phyloP scores from a whole-genome alignment of 2,113 vertebrate species.

The Neolamprologus caudopunctatus region DNA sequence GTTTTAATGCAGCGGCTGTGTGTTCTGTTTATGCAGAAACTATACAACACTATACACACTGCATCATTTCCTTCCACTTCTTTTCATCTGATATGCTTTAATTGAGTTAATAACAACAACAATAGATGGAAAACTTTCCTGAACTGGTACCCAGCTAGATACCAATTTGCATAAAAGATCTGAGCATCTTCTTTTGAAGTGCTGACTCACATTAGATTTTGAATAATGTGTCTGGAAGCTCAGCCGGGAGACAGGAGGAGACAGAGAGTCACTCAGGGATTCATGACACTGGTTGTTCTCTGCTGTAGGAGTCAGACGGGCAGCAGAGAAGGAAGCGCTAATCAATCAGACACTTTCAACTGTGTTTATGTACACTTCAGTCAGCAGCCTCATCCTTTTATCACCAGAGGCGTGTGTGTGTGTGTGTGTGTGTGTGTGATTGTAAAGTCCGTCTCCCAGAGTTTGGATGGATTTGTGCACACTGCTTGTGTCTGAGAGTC shows the following conservation, averaged over 20 bases:
- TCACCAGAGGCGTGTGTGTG: background rate
- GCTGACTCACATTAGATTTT: background rate
- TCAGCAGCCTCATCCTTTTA: slow-evolving; percentile 1
- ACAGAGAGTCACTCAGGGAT: background rate
- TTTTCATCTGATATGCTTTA: background rate
- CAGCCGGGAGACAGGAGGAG: background rate
- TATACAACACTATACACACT: background rate
- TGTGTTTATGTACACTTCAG: slow-evolving; percentile 22
- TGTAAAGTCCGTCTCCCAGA: background rate
- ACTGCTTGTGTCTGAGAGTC: background rate
- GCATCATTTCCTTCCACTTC: background rate
- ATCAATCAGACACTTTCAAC: slow-evolving; percentile 30
- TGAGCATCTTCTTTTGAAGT: background rate
- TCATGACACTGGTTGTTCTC: background rate
- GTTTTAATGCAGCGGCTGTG: background rate
- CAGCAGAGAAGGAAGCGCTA: background rate
- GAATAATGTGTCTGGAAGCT: background rate
- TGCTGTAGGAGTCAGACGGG: background rate
- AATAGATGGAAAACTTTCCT: background rate
- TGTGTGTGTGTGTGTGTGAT: background rate
- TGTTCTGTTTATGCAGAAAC: background rate
- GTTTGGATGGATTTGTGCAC: background rate
- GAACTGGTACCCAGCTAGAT: background rate
- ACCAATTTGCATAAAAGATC: background rate
- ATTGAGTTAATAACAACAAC: background rate